phyloP scores from a whole-genome alignment of 2,113 vertebrate genomes.

The Gracilinanus agilis region DNA sequence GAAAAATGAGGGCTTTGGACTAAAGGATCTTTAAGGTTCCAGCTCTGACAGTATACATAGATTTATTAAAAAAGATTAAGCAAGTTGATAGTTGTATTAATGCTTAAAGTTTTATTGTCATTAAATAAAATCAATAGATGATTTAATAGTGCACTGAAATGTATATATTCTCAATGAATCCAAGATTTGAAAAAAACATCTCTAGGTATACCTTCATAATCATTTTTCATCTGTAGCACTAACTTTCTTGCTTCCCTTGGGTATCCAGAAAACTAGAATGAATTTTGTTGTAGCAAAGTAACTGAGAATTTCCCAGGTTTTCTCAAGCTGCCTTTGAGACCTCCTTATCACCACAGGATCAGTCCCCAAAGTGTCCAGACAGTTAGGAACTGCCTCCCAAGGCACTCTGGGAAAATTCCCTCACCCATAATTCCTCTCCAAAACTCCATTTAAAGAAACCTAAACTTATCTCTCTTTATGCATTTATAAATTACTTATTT shows the following conservation, averaged over 20 bases:
- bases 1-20: background rate
- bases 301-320: too few species aligned
- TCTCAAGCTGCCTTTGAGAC: too few species aligned
- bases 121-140: background rate
- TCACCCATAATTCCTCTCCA: too few species aligned
- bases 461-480: too few species aligned
- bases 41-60: background rate
- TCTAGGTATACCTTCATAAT: background rate
- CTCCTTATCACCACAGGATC: too few species aligned
- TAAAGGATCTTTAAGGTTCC: background rate
- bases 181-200: background rate
- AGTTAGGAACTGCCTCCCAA: too few species aligned
- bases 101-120: background rate
- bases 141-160: background rate
- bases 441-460: too few species aligned
- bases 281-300: too few species aligned
- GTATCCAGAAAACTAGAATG: background rate
- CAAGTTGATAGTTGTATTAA: background rate
- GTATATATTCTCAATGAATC: background rate
- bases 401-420: too few species aligned
- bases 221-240: background rate
- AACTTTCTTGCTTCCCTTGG: background rate
- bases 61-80: background rate
- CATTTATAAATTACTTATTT: too few species aligned
- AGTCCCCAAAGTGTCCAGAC: too few species aligned